Evolutionary conservation across 2,113 vertebrate genomes (phyloP).

Genomic region (Mugil cephalus): DNA sequence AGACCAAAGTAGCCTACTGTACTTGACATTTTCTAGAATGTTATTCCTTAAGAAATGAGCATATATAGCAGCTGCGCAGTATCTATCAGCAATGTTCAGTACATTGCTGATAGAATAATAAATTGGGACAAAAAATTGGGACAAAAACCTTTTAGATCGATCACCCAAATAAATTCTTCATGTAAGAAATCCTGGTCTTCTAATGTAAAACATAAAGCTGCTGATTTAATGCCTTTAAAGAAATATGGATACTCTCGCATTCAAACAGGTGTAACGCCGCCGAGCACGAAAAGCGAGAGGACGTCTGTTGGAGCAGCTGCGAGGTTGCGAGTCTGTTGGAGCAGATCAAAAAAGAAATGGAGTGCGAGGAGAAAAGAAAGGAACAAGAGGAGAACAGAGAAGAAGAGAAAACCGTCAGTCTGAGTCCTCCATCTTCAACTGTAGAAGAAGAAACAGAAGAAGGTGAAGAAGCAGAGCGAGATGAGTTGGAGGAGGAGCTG

Average conservation of each 20-base stretch:
- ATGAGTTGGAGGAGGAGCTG: slow-evolving; percentile 86
- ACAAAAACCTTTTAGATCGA: too few relatives aligned
- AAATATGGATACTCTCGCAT: too few relatives aligned
- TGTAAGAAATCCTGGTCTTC: too few relatives aligned
- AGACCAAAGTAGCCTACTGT: neutral
- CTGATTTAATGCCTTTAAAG: too few relatives aligned
- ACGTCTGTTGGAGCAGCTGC: too few relatives aligned
- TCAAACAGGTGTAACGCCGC: too few relatives aligned
- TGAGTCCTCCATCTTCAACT: neutral
- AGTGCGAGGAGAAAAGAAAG: slow-evolving; percentile 12
- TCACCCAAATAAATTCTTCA: too few relatives aligned
- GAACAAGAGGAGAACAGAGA: slow-evolving; percentile 1
- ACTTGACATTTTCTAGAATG: neutral
- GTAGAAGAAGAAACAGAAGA: slow-evolving; percentile 7
- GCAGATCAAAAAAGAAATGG: slow-evolving; percentile 61
- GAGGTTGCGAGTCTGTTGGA: slow-evolving; percentile 48
- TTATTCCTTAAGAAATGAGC: neutral
- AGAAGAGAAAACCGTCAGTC: neutral
- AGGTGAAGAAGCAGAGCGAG: slow-evolving; percentile 60
- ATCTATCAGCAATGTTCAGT: too few relatives aligned
- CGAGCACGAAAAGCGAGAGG: slow-evolving; percentile 16
- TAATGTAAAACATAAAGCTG: too few relatives aligned
- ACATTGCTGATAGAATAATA: too few relatives aligned
- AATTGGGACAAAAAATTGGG: too few relatives aligned
- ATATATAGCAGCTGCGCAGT: too few relatives aligned